Evolutionary conservation across 1,140 invertebrate genomes (phyloP).

Genomic region (Belonocnema kinseyi): DNA sequence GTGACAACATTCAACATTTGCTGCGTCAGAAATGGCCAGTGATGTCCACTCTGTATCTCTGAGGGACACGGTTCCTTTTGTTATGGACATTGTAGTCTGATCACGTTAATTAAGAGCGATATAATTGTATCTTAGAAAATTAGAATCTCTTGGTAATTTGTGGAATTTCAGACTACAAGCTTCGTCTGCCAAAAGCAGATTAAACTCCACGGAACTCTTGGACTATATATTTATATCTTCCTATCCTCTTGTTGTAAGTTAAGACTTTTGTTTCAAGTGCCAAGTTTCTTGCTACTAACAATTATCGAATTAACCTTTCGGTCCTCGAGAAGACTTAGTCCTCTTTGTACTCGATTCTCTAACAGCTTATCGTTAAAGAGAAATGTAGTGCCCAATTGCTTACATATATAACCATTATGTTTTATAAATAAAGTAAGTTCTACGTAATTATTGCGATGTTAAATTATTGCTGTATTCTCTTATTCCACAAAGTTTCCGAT

Average conservation of each 20-base stretch:
- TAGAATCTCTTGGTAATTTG: background rate
- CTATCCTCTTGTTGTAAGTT: background rate
- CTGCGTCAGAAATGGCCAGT: too few relatives aligned
- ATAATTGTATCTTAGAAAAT: conserved; percentile 14
- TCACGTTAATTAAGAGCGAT: conserved; percentile 16
- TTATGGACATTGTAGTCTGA: background rate
- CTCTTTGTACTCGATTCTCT: background rate
- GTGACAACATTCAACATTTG: too few relatives aligned
- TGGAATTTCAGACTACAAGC: conserved; percentile 4
- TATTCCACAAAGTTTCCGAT: conserved; percentile 2
- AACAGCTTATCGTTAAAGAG: background rate
- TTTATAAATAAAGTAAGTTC: too few relatives aligned
- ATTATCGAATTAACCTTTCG: conserved; percentile 4
- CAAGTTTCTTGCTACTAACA: conserved; percentile 20
- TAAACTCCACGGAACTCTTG: background rate
- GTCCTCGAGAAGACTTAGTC: background rate
- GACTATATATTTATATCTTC: background rate
- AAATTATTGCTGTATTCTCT: background rate
- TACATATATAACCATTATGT: too few relatives aligned
- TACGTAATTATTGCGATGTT: background rate
- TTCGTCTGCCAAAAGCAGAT: conserved; percentile 13
- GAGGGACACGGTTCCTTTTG: background rate
- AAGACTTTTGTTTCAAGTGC: background rate
- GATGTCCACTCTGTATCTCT: conserved; percentile 13
- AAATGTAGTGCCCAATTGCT: too few relatives aligned